phyloP scores from a whole-genome alignment of 2,797 vertebrate genomes.

The Sylvilagus floridanus region DNA sequence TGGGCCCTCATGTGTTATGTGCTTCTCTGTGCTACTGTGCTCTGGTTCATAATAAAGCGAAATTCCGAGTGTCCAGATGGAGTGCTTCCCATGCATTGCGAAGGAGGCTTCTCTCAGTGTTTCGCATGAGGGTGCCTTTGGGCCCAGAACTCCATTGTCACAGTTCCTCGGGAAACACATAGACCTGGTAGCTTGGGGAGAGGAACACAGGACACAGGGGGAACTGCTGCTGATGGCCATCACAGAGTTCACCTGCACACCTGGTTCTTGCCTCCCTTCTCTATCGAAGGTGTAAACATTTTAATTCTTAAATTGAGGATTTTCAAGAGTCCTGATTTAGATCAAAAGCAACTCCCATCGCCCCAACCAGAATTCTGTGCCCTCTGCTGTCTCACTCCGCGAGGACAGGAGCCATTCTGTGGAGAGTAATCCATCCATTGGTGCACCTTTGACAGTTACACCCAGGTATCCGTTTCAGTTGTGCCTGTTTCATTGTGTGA shows the following conservation, averaged over 20 bases:
- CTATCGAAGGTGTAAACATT: neutral
- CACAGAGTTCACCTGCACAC: neutral
- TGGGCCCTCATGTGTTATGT: neutral
- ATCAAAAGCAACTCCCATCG: neutral
- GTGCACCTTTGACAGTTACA: neutral
- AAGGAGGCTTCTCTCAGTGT: neutral
- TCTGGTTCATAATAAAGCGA: neutral
- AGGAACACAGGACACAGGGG: neutral
- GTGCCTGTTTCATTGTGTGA: neutral
- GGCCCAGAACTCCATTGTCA: neutral
- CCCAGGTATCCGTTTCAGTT: neutral
- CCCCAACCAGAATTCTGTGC: neutral
- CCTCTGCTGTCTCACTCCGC: neutral
- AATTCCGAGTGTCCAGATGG: neutral
- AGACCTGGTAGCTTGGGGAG: neutral
- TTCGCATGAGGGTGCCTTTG: neutral
- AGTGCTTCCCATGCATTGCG: neutral
- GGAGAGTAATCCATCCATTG: neutral
- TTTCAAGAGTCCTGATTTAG: neutral
- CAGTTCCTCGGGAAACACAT: neutral
- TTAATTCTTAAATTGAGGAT: slow-evolving; percentile 16
- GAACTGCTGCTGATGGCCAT: neutral
- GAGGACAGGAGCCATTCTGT: neutral
- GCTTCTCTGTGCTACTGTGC: too few species aligned
- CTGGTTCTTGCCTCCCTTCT: neutral